Conservation (phyloP, 2,797 vertebrate species). For the Peromyscus melanophrys region DNA sequence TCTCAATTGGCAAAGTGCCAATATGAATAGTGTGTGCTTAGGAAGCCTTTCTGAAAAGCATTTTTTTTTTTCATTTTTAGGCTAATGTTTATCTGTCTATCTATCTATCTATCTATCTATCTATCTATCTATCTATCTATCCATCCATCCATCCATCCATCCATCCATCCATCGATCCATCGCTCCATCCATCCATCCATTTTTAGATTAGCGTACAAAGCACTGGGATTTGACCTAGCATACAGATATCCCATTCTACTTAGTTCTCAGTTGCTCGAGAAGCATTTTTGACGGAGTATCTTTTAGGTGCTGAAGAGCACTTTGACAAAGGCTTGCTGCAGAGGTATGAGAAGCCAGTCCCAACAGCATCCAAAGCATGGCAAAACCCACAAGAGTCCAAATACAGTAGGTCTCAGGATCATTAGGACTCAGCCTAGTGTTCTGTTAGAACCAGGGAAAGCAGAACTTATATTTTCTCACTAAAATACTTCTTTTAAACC, state of each 20-base stretch:
- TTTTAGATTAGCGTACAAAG: not conserved
- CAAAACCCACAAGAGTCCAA: slow-evolving; percentile 74
- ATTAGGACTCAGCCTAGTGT: slow-evolving; percentile 78
- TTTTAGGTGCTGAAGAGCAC: slow-evolving; percentile 76
- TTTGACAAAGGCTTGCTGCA: slow-evolving; percentile 81
- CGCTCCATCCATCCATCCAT: not conserved
- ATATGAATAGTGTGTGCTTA: not conserved
- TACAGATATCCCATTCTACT: not conserved
- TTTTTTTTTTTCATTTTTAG: not conserved
- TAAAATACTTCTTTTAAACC: slow-evolving; percentile 69
- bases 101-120: no score
- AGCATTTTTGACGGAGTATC: slow-evolving; percentile 46
- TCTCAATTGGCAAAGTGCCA: not conserved
- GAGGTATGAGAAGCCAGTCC: slow-evolving; percentile 74
- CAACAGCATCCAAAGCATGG: slow-evolving; percentile 72
- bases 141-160: no score
- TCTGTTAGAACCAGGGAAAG: slow-evolving; percentile 82
- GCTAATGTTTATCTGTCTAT: not conserved
- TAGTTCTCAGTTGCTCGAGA: not conserved
- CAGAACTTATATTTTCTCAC: slow-evolving; percentile 85
- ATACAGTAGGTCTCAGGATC: slow-evolving; percentile 69
- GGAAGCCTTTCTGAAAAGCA: slow-evolving; percentile 71
- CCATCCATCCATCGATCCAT: no score
- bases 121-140: no score
- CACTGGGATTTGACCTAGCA: not conserved